A percentile compares a stretch with the other conserved stretches of the same genome.
These are phyloP conservation scores for Conus ventricosus DNA, from an alignment of 1,140 invertebrate species.

Conservation along the genomic window DNA sequence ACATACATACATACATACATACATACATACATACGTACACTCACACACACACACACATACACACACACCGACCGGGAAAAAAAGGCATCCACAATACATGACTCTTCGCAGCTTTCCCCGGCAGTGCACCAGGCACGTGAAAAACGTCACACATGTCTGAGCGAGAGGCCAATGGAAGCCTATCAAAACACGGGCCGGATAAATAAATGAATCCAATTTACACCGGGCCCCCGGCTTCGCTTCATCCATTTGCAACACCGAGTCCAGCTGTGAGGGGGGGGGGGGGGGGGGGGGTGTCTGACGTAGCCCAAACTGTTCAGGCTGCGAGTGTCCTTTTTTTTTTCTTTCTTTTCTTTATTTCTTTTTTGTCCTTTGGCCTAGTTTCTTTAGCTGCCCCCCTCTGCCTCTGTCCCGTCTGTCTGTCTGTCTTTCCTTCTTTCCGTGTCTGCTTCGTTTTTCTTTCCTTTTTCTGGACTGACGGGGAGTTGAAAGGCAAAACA, in stretches of 20 bases:
- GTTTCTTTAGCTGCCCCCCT: neutral
- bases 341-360: neutral
- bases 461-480: neutral
- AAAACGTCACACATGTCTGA: neutral
- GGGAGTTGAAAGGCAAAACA: too few species aligned
- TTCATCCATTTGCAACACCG: neutral
- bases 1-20: neutral
- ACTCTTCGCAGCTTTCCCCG: too few species aligned
- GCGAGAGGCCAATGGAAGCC: neutral
- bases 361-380: neutral
- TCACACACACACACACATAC: neutral
- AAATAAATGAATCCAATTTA: neutral
- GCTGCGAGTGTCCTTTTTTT: neutral
- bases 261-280: neutral
- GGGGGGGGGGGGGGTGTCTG: neutral
- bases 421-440: neutral
- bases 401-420: neutral
- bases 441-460: neutral
- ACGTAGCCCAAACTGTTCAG: neutral
- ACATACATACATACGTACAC: too few species aligned
- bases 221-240: neutral
- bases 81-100: neutral
- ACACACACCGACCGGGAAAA: neutral
- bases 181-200: neutral
- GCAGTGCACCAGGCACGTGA: neutral